Base-by-base conservation (phyloP, 2,888 invertebrate genomes). In the Diarsia brunnea region DNA sequence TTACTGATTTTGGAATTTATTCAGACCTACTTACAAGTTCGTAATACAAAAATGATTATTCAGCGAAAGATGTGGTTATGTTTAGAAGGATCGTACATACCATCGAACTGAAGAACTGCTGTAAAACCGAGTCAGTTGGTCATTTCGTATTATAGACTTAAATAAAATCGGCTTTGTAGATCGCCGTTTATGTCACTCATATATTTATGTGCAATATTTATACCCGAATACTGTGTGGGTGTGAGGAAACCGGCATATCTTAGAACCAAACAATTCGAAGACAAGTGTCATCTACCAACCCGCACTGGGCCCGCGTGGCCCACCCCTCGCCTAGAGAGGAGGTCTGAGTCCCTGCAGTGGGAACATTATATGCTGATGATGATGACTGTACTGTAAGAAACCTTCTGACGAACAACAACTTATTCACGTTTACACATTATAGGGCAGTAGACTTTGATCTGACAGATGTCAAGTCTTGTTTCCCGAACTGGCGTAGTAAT, bases 401-500 rank as follows among this genome's bases (percentile, higher is more conserved):
- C 10, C 10, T 58, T 58, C 58, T 27, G 16, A 63, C 14, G 14
- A n/a, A 63, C n/a, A 43, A 43, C 3, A n/a, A 55, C 43, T 53
- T 27, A 38, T 12, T 64, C 38, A 7, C 60, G 11, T 21, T 38
- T 27, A 73, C 27, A 7, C 43, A 19, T 75, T 70, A 61, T 68
- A 96, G 96, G 14, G 86, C 87, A 55, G 94, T 96, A 3, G 90
- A 96, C 78, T 96, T 94, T 65, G 93, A 95, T 0, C 75, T 86
- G 2, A 47, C 71, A 3, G 91, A 94, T 21, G 89, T 96, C n/a
- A 92, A 86, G 69, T 45, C 79, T 47, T 97, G 98, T 72, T 98
- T 98, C 87, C 96, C 96, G 0, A 97, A 98, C 90, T 98, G 98
- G 98, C 95, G 96, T 0, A 87, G 85, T 81, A 85, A 91, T n/a